These are phyloP conservation scores for Ellobius talpinus DNA, from an alignment of 2,113 vertebrate genomes.

Conservation along the genomic window DNA sequence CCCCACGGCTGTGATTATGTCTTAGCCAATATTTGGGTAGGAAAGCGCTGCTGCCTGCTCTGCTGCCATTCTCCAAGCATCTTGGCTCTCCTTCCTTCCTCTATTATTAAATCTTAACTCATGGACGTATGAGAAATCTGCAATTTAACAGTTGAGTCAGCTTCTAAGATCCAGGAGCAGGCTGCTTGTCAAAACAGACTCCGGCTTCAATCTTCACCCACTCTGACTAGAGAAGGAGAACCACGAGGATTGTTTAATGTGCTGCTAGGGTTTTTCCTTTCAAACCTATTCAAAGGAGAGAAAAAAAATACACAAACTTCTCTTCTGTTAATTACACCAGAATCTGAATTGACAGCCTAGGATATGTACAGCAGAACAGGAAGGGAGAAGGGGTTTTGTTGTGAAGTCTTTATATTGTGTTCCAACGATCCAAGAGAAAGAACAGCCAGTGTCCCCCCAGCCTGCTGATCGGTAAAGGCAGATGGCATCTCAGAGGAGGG, in stretches of 20 bases:
- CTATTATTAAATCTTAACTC: slow-evolving; percentile 78
- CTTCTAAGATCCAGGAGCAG: slow-evolving; percentile 70
- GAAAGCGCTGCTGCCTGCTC: slow-evolving; percentile 12
- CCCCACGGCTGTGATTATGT: slow-evolving; percentile 52
- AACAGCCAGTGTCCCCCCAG: slow-evolving; percentile 61
- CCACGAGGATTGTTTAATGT: slow-evolving; percentile 27
- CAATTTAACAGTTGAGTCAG: slow-evolving; percentile 79
- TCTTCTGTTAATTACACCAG: slow-evolving; percentile 1
- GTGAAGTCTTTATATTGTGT: slow-evolving; percentile 41
- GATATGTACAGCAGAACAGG: background rate
- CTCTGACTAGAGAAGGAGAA: slow-evolving; percentile 49
- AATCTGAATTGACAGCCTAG: slow-evolving; percentile 14
- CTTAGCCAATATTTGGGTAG: slow-evolving; percentile 54
- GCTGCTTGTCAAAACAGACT: slow-evolving; percentile 86
- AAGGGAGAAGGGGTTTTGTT: slow-evolving; percentile 47
- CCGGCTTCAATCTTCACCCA: slow-evolving; percentile 78
- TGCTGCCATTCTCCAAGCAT: slow-evolving; percentile 48
- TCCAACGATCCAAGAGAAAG: slow-evolving; percentile 36
- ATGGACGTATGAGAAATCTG: slow-evolving; percentile 80
- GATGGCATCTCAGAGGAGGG: slow-evolving; percentile 73
- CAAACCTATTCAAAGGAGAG: slow-evolving; percentile 15
- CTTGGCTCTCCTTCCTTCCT: slow-evolving; percentile 74
- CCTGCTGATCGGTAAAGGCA: slow-evolving; percentile 79
- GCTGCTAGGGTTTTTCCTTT: background rate
- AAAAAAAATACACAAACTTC: slow-evolving; percentile 30